Evolutionary conservation across 2,797 vertebrate genomes (phyloP), one percentile per base, ranked within the genome.

Genomic region (Okamejei kenojei): DNA sequence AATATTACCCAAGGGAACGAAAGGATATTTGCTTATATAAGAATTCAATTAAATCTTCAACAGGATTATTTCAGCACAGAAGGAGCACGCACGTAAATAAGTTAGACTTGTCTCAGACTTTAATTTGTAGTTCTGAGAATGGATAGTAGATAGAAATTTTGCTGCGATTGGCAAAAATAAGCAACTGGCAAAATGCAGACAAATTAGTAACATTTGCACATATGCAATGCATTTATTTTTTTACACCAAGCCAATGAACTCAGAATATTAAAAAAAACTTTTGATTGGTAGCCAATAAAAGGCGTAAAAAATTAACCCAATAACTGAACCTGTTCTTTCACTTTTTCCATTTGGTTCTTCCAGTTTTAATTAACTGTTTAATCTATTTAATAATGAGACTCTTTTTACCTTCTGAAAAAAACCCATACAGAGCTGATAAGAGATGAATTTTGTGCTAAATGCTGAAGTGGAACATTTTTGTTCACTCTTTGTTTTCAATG

Each of bases 261-360:
- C 45, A 71, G 71, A 92, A 74, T 92, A 92, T 76, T 15, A 17
- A 76, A 73, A 73, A 29, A 86, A 76, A 92, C 35, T 54, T 54
- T 7, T 74, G 90, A 92, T 26, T 92, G 38, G 71, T 74, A 29
- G 71, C 38, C 90, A 76, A 71, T 71, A n/a, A 92, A 76, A 76
- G 90, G 90, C 90, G 45, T 92, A 92, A 73, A 76, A 92, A 91
- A 74, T 91, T 91, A 74, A 91, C 68, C 88, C 88, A 73, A 91
- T 45, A 92, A 54, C 71, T 92, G 38, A 92, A 92, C 90, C 63
- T 68, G n/a, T n/a, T 88, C 84, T 68, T 65, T 88, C 84, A 76
- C 38, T 29, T 54, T 92, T 92, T 92, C 35, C 90, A 76, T 38
- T 92, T 92, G 90, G 38, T 92, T 76, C 38, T 76, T 74, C 7